Percentiles rank a stretch among this genome's conserved stretches.
phyloP scores from a whole-genome alignment of 2,797 vertebrate genomes.

The Hemitrygon akajei region DNA sequence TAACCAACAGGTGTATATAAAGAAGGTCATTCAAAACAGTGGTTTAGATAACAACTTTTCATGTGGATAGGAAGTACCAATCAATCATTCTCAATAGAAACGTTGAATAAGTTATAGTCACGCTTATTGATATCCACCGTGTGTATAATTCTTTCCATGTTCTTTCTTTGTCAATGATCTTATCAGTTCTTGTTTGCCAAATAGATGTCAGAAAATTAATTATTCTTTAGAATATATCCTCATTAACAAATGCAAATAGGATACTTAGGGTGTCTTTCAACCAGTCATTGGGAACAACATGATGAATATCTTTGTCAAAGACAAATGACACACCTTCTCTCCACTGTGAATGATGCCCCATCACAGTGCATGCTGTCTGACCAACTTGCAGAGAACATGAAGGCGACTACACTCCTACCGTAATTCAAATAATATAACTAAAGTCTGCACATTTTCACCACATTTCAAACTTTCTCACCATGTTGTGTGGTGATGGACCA shows the following conservation, averaged over 20 bases:
- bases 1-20: conserved; percentile 24
- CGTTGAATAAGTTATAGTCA: neutral
- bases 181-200: neutral
- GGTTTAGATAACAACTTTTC: neutral
- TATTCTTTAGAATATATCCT: neutral
- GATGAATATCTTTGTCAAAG: too few species aligned
- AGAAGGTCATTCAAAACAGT: conserved; percentile 20
- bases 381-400: neutral
- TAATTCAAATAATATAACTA: too few species aligned
- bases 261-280: neutral
- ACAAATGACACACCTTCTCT: neutral
- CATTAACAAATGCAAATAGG: neutral
- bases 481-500: too few species aligned
- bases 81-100: conserved; percentile 13
- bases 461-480: too few species aligned
- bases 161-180: neutral
- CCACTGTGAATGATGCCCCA: neutral
- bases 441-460: too few species aligned
- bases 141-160: neutral
- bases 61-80: neutral
- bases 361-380: neutral
- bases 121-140: neutral
- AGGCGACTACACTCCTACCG: too few species aligned
- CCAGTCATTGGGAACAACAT: neutral
- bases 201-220: neutral